Percentiles rank a stretch among this genome's conserved stretches.
Evolutionary conservation across 2,113 vertebrate genomes (phyloP).

Genomic region (Acanthisitta chloris): DNA sequence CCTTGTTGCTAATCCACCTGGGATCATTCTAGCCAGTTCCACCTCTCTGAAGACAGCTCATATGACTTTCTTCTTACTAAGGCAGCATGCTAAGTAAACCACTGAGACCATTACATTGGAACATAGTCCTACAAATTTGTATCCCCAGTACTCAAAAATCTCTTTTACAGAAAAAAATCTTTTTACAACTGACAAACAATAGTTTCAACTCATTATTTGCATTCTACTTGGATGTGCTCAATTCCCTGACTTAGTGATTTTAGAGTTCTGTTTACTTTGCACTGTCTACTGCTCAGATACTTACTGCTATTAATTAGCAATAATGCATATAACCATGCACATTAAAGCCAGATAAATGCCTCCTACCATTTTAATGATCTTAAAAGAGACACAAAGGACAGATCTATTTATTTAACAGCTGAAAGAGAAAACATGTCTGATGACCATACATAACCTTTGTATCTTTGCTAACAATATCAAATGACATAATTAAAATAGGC

Average conservation of each 20-base stretch:
- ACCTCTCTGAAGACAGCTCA: background rate
- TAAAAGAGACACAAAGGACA: background rate
- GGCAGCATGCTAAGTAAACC: background rate
- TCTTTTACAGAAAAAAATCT: background rate
- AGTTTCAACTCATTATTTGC: background rate
- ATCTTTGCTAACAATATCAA: background rate
- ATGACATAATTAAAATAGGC: background rate
- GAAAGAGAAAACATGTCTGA: background rate
- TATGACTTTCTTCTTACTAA: background rate
- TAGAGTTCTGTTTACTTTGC: conserved; percentile 35
- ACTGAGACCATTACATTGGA: background rate
- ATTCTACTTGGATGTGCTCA: background rate
- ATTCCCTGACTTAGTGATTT: conserved; percentile 31
- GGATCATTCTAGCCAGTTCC: background rate
- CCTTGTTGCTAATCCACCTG: background rate
- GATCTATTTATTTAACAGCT: background rate
- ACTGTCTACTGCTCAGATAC: background rate
- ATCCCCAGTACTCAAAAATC: background rate
- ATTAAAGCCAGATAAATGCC: conserved; percentile 26
- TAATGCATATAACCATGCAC: conserved; percentile 1
- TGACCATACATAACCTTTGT: background rate
- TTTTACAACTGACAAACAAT: background rate
- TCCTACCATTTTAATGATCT: conserved; percentile 54
- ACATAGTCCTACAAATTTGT: background rate
- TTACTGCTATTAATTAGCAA: conserved; percentile 65